Conservation (phyloP, 2,113 vertebrate species). For the Trinectes maculatus region DNA sequence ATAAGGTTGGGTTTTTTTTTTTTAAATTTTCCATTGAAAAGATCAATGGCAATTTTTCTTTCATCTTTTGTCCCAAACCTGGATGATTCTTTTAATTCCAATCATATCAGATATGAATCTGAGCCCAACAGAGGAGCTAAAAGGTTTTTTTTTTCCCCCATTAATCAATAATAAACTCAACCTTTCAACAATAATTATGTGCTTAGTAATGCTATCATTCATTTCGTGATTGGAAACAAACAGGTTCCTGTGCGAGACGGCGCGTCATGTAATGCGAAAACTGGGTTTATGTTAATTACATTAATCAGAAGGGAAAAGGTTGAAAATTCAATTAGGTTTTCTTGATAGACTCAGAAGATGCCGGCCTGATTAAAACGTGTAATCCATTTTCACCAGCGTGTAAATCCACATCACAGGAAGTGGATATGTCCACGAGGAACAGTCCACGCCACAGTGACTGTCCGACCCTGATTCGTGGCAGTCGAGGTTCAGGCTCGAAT, state of each 20-base stretch:
- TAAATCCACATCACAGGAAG: slow-evolving; percentile 63
- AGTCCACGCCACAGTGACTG: slow-evolving; percentile 5
- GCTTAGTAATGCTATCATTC: slow-evolving; percentile 42
- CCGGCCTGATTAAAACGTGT: slow-evolving; percentile 65
- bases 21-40: too few species aligned
- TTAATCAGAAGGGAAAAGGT: slow-evolving; percentile 67
- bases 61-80: neutral
- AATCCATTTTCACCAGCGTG: slow-evolving; percentile 71
- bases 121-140: slow-evolving; percentile 24
- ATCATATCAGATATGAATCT: slow-evolving; percentile 1
- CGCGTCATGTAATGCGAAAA: slow-evolving; percentile 38
- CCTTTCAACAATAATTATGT: slow-evolving; percentile 39
- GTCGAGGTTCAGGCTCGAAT: slow-evolving; percentile 62
- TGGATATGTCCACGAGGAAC: slow-evolving; percentile 34
- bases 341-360: slow-evolving; percentile 71
- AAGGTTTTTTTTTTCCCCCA: slow-evolving; percentile 11
- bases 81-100: slow-evolving; percentile 2
- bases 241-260: slow-evolving; percentile 17
- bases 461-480: slow-evolving; percentile 28
- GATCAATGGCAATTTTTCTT: neutral
- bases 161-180: slow-evolving; percentile 38
- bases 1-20: slow-evolving; percentile 1
- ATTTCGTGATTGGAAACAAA: slow-evolving; percentile 33
- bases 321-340: slow-evolving; percentile 75
- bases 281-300: slow-evolving; percentile 54